Percentiles rank a stretch among this genome's conserved stretches.
Conservation (phyloP, 2,888 invertebrate genomes). For the Julus scandinavius region DNA sequence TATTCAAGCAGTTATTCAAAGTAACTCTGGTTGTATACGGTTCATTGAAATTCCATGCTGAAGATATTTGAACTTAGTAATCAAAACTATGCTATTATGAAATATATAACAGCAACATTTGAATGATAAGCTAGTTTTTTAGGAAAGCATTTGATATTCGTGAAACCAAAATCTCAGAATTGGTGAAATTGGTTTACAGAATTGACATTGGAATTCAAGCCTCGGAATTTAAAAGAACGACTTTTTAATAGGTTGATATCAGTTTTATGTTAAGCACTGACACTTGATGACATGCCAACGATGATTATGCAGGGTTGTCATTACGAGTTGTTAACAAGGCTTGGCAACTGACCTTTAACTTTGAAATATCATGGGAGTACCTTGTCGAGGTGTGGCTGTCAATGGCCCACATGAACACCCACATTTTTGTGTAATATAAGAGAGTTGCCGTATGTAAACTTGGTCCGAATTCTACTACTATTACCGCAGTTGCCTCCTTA, state of each 20-base stretch:
- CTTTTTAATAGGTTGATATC: not conserved
- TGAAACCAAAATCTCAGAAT: too few species aligned
- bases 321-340: slow-evolving; percentile 22
- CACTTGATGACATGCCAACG: not conserved
- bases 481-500: not conserved
- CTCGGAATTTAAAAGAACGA: not conserved
- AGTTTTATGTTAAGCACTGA: not conserved
- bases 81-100: too few species aligned
- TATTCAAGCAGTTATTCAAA: too few species aligned
- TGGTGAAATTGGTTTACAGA: too few species aligned
- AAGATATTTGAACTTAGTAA: too few species aligned
- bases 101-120: too few species aligned
- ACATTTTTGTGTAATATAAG: slow-evolving; percentile 5
- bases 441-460: not conserved
- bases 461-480: not conserved
- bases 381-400: slow-evolving; percentile 25
- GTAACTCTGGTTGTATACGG: too few species aligned
- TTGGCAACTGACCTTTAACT: slow-evolving; percentile 18
- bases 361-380: slow-evolving; percentile 17
- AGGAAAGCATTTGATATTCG: too few species aligned
- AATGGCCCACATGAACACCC: slow-evolving; percentile 33
- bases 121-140: too few species aligned
- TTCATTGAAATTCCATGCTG: too few species aligned
- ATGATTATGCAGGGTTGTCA: not conserved
- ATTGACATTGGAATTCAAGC: not conserved